phyloP scores from a whole-genome alignment of 2,888 invertebrate genomes.

The Arrhopalites spinosus region DNA sequence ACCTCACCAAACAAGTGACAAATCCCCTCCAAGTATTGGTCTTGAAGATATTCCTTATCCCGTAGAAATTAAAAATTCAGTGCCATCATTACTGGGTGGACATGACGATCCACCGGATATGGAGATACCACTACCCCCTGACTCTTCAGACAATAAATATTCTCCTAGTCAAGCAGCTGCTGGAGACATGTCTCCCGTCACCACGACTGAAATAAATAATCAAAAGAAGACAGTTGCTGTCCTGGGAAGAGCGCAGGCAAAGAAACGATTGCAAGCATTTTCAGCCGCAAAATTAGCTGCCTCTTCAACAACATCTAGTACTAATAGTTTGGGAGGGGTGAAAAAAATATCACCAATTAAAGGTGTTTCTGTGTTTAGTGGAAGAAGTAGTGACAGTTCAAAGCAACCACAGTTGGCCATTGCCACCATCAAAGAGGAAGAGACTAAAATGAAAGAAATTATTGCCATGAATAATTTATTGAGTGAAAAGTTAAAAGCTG shows the following conservation, averaged over 20 bases:
- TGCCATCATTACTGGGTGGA: neutral
- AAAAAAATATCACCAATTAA: slow-evolving; percentile 48
- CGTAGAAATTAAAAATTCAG: neutral
- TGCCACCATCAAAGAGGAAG: slow-evolving; percentile 53
- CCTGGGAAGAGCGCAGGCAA: slow-evolving; percentile 59
- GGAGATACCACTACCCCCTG: slow-evolving; percentile 34
- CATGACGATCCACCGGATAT: neutral
- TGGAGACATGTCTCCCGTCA: slow-evolving; percentile 46
- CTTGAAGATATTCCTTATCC: slow-evolving; percentile 30
- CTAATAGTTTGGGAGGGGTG: neutral
- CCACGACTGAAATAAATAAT: slow-evolving; percentile 38
- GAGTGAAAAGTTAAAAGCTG: slow-evolving; percentile 54
- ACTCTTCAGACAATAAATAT: slow-evolving; percentile 50
- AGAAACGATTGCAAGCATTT: slow-evolving; percentile 61
- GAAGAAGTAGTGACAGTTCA: slow-evolving; percentile 20
- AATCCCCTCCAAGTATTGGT: neutral
- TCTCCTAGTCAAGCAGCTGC: slow-evolving; percentile 53
- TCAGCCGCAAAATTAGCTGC: slow-evolving; percentile 58
- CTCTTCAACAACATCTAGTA: slow-evolving; percentile 34
- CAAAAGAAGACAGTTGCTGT: slow-evolving; percentile 49
- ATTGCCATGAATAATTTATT: slow-evolving; percentile 52
- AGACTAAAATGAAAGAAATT: slow-evolving; percentile 55
- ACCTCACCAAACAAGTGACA: neutral
- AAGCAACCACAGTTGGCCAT: slow-evolving; percentile 46
- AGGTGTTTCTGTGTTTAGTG: slow-evolving; percentile 53